Evolutionary conservation across 2,113 vertebrate species (phyloP).

Genomic region (Atractosteus spatula): DNA sequence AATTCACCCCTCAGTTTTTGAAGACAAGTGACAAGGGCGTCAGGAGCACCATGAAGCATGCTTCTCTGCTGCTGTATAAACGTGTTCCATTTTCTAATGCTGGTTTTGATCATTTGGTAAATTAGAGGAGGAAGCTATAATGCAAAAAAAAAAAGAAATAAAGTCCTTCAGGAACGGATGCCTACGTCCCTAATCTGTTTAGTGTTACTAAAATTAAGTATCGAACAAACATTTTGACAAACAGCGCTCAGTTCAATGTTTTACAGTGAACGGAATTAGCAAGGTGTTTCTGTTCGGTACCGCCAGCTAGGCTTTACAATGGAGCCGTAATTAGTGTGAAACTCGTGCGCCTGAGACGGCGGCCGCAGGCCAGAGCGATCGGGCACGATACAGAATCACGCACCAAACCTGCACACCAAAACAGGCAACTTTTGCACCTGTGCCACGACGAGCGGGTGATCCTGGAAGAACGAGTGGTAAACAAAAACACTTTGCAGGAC

Average conservation of each 20-base stretch:
- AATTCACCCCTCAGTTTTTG: no score
- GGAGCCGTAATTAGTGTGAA: no score
- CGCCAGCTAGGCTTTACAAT: no score
- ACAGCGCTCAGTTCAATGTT: not conserved
- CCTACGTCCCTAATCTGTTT: not conserved
- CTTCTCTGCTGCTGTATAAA: slow-evolving; percentile 3
- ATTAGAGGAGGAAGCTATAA: not conserved
- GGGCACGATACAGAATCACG: not conserved
- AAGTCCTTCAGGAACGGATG: not conserved
- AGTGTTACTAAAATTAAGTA: slow-evolving; percentile 6
- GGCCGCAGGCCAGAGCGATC: not conserved
- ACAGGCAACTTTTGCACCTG: no score
- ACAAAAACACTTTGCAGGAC: no score
- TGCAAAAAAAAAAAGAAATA: not conserved
- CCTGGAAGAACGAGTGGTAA: no score
- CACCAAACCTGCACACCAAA: no score
- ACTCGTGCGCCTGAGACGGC: not conserved
- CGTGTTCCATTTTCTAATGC: slow-evolving; percentile 2
- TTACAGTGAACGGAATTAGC: not conserved
- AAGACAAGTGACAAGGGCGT: not conserved
- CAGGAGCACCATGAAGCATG: not conserved
- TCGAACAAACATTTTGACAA: slow-evolving; percentile 6
- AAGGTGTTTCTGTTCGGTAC: not conserved
- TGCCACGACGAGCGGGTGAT: no score
- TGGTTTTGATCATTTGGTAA: slow-evolving; percentile 5